Percentiles rank a stretch among this genome's conserved stretches.
Conservation (phyloP, 1,140 invertebrate genomes). For the Lasioglossum baleicum region DNA sequence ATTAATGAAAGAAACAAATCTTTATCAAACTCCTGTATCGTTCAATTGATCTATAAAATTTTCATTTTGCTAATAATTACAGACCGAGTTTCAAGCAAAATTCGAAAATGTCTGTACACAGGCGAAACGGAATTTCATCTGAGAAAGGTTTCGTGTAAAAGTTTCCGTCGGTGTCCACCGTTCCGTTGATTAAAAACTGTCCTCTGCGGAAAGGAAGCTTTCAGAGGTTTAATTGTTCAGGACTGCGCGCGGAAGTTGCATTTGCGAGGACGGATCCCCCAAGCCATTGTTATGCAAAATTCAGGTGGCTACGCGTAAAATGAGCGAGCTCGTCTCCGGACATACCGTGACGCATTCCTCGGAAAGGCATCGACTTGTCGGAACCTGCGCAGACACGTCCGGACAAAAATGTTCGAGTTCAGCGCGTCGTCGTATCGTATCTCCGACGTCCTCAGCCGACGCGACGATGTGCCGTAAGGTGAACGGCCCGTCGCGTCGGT, state of each 20-base stretch:
- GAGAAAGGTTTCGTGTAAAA: no score
- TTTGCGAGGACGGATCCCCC: neutral
- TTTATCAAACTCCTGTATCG: no score
- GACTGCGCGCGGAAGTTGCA: neutral
- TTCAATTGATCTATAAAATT: no score
- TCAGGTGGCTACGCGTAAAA: neutral
- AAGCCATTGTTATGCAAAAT: neutral
- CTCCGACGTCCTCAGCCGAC: constrained; percentile 23
- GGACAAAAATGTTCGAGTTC: constrained; percentile 43
- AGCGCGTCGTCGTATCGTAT: neutral
- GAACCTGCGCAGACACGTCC: constrained; percentile 32
- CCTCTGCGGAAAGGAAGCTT: no score
- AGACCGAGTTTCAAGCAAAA: no score
- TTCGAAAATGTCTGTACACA: no score
- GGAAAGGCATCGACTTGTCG: constrained; percentile 38
- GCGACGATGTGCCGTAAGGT: constrained; percentile 59
- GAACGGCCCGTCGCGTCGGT: constrained; percentile 54
- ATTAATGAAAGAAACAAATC: no score
- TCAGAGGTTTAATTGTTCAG: neutral
- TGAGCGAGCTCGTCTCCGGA: neutral
- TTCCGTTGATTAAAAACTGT: no score
- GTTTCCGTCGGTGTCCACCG: no score
- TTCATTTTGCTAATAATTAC: no score
- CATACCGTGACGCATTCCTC: neutral
- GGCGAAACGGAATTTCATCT: no score